A percentile compares a stretch with the other conserved stretches of the same genome.
Conservation (phyloP, 2,113 vertebrate genomes). For the Megalops atlanticus region DNA sequence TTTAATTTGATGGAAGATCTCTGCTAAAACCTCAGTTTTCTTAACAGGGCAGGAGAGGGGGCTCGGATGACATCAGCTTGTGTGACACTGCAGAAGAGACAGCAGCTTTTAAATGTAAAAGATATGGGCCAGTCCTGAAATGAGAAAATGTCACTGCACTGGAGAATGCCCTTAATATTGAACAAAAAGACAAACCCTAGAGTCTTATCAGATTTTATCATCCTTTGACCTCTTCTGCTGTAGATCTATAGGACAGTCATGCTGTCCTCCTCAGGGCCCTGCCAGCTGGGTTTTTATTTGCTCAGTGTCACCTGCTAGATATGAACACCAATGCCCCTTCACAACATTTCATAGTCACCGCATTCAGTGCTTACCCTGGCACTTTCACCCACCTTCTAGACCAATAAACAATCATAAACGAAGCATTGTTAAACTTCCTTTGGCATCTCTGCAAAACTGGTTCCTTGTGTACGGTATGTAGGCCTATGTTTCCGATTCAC, state of each 20-base stretch:
- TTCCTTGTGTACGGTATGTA: not conserved
- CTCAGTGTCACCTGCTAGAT: not conserved
- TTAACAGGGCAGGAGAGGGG: not conserved
- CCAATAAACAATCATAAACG: too few relatives aligned
- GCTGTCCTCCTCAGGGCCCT: not conserved
- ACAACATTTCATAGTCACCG: not conserved
- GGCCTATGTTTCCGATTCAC: not conserved
- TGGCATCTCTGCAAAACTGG: not conserved
- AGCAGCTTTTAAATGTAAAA: not conserved
- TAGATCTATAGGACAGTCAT: not conserved
- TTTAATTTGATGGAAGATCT: not conserved
- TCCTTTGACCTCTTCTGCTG: not conserved
- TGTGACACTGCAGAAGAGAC: not conserved
- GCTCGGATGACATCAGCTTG: not conserved
- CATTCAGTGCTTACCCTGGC: not conserved
- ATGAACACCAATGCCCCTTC: not conserved
- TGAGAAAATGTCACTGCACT: not conserved
- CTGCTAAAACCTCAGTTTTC: not conserved
- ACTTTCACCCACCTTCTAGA: too few relatives aligned
- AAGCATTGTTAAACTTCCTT: too few relatives aligned
- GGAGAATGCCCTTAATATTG: not conserved
- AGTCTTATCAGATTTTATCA: not conserved
- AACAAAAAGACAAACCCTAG: not conserved
- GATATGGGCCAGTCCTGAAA: not conserved
- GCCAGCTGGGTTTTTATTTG: too few relatives aligned